Conservation (phyloP, 2,888 invertebrate species). For the Andrena praecox region DNA sequence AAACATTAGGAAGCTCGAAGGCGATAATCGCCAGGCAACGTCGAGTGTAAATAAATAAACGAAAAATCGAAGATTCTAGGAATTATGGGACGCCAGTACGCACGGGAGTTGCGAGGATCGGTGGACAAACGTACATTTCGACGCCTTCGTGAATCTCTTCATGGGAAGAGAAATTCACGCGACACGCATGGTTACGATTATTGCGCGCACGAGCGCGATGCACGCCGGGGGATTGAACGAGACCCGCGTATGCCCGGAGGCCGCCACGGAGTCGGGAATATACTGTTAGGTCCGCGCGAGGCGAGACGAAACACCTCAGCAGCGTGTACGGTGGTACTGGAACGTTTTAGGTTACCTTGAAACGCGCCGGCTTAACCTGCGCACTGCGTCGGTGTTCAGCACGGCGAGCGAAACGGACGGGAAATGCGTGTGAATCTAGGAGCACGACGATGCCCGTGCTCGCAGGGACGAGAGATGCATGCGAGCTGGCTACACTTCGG, state of each 20-base stretch:
- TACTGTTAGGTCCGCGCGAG: conserved; percentile 7
- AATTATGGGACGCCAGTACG: conserved; percentile 11
- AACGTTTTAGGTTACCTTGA: conserved; percentile 83
- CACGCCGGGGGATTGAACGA: background rate
- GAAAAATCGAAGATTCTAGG: too few species aligned
- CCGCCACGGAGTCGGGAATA: background rate
- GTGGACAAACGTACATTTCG: conserved; percentile 61
- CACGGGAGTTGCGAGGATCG: conserved; percentile 16
- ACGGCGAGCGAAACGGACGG: conserved; percentile 48
- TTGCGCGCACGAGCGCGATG: conserved; percentile 1
- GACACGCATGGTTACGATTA: conserved; percentile 23
- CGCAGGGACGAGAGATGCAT: conserved; percentile 35
- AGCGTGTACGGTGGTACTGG: conserved; percentile 60
- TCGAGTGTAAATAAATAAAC: background rate
- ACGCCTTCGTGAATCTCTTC: conserved; percentile 56
- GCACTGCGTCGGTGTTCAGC: conserved; percentile 63
- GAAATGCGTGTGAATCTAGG: conserved; percentile 38
- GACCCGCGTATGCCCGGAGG: background rate
- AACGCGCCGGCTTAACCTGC: conserved; percentile 82
- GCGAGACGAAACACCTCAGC: conserved; percentile 42
- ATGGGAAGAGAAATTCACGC: conserved; percentile 43
- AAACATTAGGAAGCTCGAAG: too few species aligned
- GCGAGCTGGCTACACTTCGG: conserved; percentile 34
- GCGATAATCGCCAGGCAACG: too few species aligned
- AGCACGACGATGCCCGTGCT: conserved; percentile 38